Evolutionary conservation across 2,113 vertebrate genomes (phyloP), one percentile per base, ranked within the genome.

Genomic region (Trichechus manatus): DNA sequence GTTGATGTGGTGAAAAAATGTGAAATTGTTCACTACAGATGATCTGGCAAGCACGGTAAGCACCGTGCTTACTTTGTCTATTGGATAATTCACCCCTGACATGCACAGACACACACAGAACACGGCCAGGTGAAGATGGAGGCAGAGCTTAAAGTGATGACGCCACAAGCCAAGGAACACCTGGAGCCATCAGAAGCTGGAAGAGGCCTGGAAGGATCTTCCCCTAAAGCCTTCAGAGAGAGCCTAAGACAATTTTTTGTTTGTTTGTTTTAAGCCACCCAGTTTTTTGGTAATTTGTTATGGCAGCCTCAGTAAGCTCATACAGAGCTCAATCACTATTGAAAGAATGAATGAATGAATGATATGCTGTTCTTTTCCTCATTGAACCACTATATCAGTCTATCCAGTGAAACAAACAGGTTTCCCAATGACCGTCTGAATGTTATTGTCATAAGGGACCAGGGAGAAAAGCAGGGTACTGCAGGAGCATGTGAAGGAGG

Each of bases 401-500:
- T 66, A 1, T 42, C 19, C 31, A 29, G 39, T 47, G 64, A 64
- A 44, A 44, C 61, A 63, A 44, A 87, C 63, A 89, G 79, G 33
- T 80, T 66, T 39, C 77, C 72, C 10, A 74, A 44, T 64, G 36
- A 5, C n/a, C 36, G 11, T 72, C 33, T 53, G 50, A 25, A 29
- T 33, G 20, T 14, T 25, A 3, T 15, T 2, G 0, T 25, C 14
- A 0, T 0, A 1, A 56, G 3, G 39, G 6, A 19, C 27, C 15
- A 29, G 20, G 0, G 6, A 10, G 13, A 74, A 78, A 42, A 78
- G 50, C 25, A 15, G 50, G 75, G 27, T 74, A 42, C 3, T 8
- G 20, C 1, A 23, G 36, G 9, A 13, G 20, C 7, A 0, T 6
- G 6, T 4, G 0, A 0, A 29, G 20, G 36, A 31, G 10, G 10